A percentile compares a stretch with the other conserved stretches of the same genome.
These are phyloP conservation scores for Leptatherina wallacei DNA, from an alignment of 2,797 vertebrate genomes.

Conservation along the genomic window DNA sequence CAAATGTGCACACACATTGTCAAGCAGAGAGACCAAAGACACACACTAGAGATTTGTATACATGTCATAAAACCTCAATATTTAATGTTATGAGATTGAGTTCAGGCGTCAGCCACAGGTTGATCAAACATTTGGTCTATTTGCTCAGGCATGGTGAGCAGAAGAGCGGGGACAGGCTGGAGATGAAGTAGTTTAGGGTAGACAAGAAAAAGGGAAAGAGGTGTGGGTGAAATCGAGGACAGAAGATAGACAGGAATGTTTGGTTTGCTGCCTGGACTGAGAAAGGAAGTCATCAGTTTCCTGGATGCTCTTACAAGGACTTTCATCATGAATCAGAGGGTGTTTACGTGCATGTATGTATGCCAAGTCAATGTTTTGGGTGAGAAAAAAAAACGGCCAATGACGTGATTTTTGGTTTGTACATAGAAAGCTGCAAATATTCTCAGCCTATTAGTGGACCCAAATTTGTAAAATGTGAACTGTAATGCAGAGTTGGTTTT, in stretches of 20 bases:
- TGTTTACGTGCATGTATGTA: conserved; percentile 22
- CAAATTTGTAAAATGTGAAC: background rate
- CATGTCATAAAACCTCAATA: conserved; percentile 16
- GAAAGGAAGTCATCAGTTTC: conserved; percentile 71
- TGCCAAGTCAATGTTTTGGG: conserved; percentile 32
- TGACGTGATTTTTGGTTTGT: conserved; percentile 22
- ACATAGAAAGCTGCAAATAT: conserved; percentile 32
- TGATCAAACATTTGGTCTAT: conserved; percentile 54
- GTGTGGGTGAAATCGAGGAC: conserved; percentile 53
- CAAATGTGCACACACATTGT: conserved; percentile 25
- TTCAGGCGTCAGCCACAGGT: conserved; percentile 31
- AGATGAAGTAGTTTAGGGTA: conserved; percentile 21
- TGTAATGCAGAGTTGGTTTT: background rate
- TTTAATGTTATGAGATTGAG: conserved; percentile 23
- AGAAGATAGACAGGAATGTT: conserved; percentile 61
- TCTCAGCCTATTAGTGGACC: background rate
- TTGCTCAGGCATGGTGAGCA: conserved; percentile 9
- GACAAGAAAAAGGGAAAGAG: conserved; percentile 33
- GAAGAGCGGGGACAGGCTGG: conserved; percentile 3
- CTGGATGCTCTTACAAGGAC: conserved; percentile 53
- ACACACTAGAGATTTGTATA: conserved; percentile 29
- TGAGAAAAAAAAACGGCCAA: conserved; percentile 2
- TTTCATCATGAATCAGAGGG: conserved; percentile 52
- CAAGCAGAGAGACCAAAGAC: conserved; percentile 15
- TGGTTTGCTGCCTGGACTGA: conserved; percentile 60